Evolutionary conservation across 2,113 vertebrate species (phyloP), one percentile per base, ranked within the genome.

Genomic region (Nothocercus julius): DNA sequence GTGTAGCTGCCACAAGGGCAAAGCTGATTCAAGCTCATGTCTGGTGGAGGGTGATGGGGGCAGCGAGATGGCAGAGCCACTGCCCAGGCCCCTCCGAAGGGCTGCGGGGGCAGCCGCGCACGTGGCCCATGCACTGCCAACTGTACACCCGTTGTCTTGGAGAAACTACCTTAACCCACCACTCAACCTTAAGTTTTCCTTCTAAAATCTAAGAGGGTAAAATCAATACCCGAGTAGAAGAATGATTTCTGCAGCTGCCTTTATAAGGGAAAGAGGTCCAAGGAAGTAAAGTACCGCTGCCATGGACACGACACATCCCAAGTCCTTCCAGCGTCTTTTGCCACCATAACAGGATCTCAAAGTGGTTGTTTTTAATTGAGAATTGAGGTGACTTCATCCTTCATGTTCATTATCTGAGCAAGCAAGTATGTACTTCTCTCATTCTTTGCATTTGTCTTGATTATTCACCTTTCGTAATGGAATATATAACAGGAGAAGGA

Each of bases 391-490:
- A 93, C 93, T 94, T 95, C 87, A 94, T 92, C 81, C 54, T 81
- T 68, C n/a, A 51, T 2, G 4, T 93, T 95, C 54, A 94, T 97
- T 96, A 93, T 66, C 78, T 89, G 77, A 91, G 74, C 42, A 92
- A 93, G 90, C 1, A 21, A 92, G 79, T 74, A 82, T 44, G 61
- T 95, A 79, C 74, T 90, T 95, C 75, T 92, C 63, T 93, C 5
- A 2, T 89, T 86, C 86, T 94, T 96, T 44, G 74, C 91, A 79
- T 91, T 87, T 90, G 32, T 64, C 61, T 90, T 68, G 40, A 89
- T 93, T 97, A 95, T 96, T 96, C 90, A 87, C 92, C 86, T 94
- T 79, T 73, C 66, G 94, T 96, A 93, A 93, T 95, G 93, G 95
- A 96, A 97, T 79, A 85, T 85, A 5, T 90, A 92, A 91, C n/a